Base-by-base conservation (phyloP, 2,888 invertebrate species). In the Actias luna region DNA sequence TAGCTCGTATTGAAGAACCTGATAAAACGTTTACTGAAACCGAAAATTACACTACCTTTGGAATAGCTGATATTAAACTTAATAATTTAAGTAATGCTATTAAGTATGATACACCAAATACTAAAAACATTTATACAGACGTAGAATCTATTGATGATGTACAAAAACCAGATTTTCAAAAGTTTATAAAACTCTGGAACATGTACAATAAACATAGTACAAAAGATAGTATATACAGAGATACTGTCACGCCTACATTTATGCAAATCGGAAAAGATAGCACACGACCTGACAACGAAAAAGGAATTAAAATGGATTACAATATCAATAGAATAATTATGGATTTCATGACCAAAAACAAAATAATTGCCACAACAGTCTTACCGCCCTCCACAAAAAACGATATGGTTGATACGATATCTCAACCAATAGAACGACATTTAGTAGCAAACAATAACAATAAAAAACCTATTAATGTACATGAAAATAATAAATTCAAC, bases 241-340 rank as follows among this genome's bases (percentile, higher is more conserved):
- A 55, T n/a, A 55, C 16, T 29, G 29, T 14, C 16, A 42, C 33
- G 1, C 8, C 61, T 46, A 39, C 25, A 46, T 33, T 29, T 42
- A 22, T 31, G 22, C 57, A 57, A 16, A 27, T 33, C 4, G n/a
- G 22, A 39, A 57, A 36, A 16, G 12, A 16, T 16, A 62, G 1
- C 22, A 16, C 42, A 58, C 57, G 8, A 42, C 60, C n/a, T 29
- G 66, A 63, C 10, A 60, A 50, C n/a, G 46, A 62, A 18, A 61
- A 67, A 27, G 72, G 75, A 66, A 69, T 73, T 33, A 74, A 78
- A 58, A 69, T 70, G 46, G 25, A 50, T 4, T 50, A 50, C 22
- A 50, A 50, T 58, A 69, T 82, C 3, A 76, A 67, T 35, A 72
- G 73, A 61, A 70, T 82, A 27, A 65, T 83, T 60, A 68, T 73